Evolutionary conservation across 92 coral and sea anemone species (phyloP), one percentile per base, ranked within the genome.

Genomic region (Heteractis magnifica): DNA sequence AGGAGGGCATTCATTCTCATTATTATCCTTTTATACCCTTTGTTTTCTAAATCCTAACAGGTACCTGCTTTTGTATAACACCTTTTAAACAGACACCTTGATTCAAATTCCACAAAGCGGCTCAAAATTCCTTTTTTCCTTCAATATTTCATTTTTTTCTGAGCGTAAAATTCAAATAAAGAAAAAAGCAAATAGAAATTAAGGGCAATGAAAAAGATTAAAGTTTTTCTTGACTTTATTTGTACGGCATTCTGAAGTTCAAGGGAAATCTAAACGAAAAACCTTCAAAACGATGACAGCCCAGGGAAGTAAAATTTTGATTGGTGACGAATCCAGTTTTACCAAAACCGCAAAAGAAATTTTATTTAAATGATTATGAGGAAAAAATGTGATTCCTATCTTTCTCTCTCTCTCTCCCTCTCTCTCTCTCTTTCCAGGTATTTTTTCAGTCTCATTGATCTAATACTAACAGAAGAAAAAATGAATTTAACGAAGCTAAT

Each of bases 61-160:
- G 87, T 84, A 84, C 87, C 87, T 48, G 87, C 72, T 20, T 49
- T 49, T 51, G 14, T 23, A 82, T 19, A 84, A 75, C 72, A 65
- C 74, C 79, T 18, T 76, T 84, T 58, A 84, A 84, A 83, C 71
- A 51, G 34, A 53, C 41, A 20, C 59, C 58, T 77, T 64, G 53
- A 76, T 60, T 72, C 58, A 51, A 18, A 14, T 81, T 48, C 44
- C 41, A 26, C 58, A 52, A 84, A 77, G 52, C 48, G 76, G 55
- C 62, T 58, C n/a, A 70, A 81, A 81, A 81, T 64, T 51, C 34
- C n/a, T 78, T 68, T 11, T 78, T 58, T 4, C 44, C 0, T 56
- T 81, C 6, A 74, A 49, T 49, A 49, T 74, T 49, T 11, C 34
- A 74, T 74, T 74, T 74, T 74, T 49, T 44, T 74, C 56, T 14